A percentile compares a stretch with the other conserved stretches of the same genome.
Conservation (phyloP, 2,888 invertebrate genomes). For the Apeira syringaria region DNA sequence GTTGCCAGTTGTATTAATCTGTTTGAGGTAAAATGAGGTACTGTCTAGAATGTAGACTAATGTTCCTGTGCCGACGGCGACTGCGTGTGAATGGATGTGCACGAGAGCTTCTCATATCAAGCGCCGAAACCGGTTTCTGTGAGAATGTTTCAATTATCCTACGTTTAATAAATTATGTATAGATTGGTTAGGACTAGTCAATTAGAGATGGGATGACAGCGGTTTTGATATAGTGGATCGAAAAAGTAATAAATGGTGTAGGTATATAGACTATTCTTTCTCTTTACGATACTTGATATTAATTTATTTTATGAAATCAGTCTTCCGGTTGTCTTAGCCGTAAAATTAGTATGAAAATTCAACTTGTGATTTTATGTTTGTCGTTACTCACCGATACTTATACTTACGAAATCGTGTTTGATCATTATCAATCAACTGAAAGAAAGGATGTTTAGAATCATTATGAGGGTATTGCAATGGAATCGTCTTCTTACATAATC, state of each 20-base stretch:
- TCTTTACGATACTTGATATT: too few species aligned
- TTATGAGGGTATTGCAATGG: slow-evolving; percentile 22
- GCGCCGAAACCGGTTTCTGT: slow-evolving; percentile 60
- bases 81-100: slow-evolving; percentile 69
- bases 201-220: too few species aligned
- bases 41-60: slow-evolving; percentile 3
- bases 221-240: too few species aligned
- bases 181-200: too few species aligned
- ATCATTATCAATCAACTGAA: slow-evolving; percentile 42
- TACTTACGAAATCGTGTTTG: slow-evolving; percentile 22
- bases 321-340: too few species aligned
- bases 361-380: background rate
- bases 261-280: too few species aligned
- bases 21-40: background rate
- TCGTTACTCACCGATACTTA: background rate
- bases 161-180: slow-evolving; percentile 34
- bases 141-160: slow-evolving; percentile 46
- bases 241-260: too few species aligned
- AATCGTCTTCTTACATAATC: too few species aligned
- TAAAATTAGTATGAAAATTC: too few species aligned
- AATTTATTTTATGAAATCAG: too few species aligned
- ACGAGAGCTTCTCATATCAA: slow-evolving; percentile 62
- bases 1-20: slow-evolving; percentile 3
- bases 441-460: slow-evolving; percentile 34
- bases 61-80: slow-evolving; percentile 1